Base-by-base conservation (phyloP, 1,140 invertebrate genomes). In the Drosophila setifemur region DNA sequence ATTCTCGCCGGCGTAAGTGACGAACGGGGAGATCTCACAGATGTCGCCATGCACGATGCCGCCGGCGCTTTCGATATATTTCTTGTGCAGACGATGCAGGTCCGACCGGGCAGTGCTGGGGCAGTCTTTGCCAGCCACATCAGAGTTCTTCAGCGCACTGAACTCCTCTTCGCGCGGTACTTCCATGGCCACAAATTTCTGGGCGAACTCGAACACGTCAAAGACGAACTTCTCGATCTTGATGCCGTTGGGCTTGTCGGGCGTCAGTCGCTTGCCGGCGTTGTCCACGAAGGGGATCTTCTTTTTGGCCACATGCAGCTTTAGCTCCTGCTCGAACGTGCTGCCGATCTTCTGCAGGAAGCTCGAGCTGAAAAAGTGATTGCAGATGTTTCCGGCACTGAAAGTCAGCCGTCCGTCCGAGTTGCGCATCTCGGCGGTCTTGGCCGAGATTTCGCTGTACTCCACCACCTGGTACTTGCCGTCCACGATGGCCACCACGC, bases 161-260 rank as follows among this genome's bases (percentile, higher is more conserved):
- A 99, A 99, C 90, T 99, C 98, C 55, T 96, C 95, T 73, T 98
- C 95, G 42, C 98, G 92, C 0, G 95, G 92, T 0, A 98, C 98
- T 93, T 99, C 97, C 95, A 98, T 97, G 2, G 96, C 96, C 12
- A 95, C 96, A 88, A 99, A 97, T 72, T 95, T 96, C 90, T 96
- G 93, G 0, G 97, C 93, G 90, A 97, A 98, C 79, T 96, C 95
- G 90, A 99, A 99, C 0, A 99, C 98, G 92, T 99, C 99, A 90
- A 99, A 99, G 1, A 99, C 95, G 91, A 99, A 99, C 91, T 99
- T 99, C 82, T 99, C 99, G 90, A 99, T 96, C 92, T 99, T 99
- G 64, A 99, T 98, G 14, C 98, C 98, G 90, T 99, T 99, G 0
- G 96, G 94, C 79, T 94, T 93, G 0, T 93, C 93, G 0, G 98